Base-by-base conservation (phyloP, 2,888 invertebrate species). In the Lucinisca nassula region DNA sequence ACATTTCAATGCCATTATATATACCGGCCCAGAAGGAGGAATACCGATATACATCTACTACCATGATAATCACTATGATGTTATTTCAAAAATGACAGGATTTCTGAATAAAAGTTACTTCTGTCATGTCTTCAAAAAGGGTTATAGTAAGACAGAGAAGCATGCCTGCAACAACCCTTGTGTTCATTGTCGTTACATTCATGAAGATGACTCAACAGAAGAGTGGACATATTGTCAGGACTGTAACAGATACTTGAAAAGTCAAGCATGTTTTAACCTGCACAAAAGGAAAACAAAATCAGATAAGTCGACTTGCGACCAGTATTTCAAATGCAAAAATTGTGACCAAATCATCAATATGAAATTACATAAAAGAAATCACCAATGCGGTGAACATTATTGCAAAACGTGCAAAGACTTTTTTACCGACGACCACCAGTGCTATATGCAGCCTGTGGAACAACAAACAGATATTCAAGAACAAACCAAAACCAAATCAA, bases 51-150 rank as follows among this genome's bases (percentile, higher is more conserved):
- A 49, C 70, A 17, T 89, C n/a, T 82, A 82, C 45, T 72, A 67
- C 55, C 82, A 86, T 61, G 76, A 89, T 30, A 35, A 85, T 24
- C 89, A 89, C 74, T 84, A 78, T 87, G 87, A 84, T 45, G 76
- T 87, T 14, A 89, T 89, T 35, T 87, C 89, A 0, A 79, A 67
- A 37, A 88, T 88, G 88, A 14, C 85, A 0, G 85, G 72, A 3
- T 88, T 88, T 74, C 37, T 88, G 10, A 35, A 67, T 4, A 82
- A 38, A 49, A 79, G 49, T 38, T 88, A 82, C 27, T 80, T n/a
- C 40, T 82, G 82, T 51, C 51, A 58, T 17, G 58, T 32, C 17
- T 87, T 84, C 8, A 30, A 82, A 10, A 84, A 75, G 30, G 79
- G 70, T 0, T 79, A 84, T 35, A 27, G 49, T 40, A 32, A 84